Evolutionary conservation across 1,140 invertebrate species (phyloP).

Genomic region (Lasaia peninsularis): DNA sequence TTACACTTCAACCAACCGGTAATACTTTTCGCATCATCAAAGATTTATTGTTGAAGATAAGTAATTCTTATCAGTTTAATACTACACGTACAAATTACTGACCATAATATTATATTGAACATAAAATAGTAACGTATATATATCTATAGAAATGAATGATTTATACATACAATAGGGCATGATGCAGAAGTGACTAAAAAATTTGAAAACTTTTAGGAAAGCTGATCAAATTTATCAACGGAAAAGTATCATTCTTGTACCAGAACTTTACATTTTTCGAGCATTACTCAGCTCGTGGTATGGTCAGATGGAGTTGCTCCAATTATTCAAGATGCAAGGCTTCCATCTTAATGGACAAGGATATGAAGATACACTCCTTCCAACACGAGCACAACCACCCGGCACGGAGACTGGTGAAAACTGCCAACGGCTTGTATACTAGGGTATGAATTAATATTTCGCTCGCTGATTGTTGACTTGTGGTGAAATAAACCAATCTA

Average conservation of each 20-base stretch:
- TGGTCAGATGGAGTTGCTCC: constrained; percentile 14
- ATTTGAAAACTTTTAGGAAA: background rate
- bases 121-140: too few species aligned
- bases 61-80: too few species aligned
- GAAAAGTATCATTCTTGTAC: constrained; percentile 8
- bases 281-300: background rate
- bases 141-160: too few species aligned
- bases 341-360: background rate
- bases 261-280: constrained; percentile 24
- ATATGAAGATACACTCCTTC: background rate
- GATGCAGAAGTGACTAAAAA: background rate
- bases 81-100: too few species aligned
- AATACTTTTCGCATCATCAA: too few species aligned
- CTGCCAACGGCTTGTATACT: background rate
- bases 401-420: background rate
- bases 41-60: too few species aligned
- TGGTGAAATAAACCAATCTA: too few species aligned
- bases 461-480: too few species aligned
- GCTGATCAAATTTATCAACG: constrained; percentile 4
- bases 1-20: too few species aligned
- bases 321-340: constrained; percentile 13
- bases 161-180: too few species aligned
- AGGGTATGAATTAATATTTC: background rate
- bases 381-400: constrained; percentile 13
- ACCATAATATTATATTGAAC: too few species aligned